These are phyloP conservation scores for Philhelius pedissequus DNA, from an alignment of 2,888 invertebrate species.

Conservation along the genomic window DNA sequence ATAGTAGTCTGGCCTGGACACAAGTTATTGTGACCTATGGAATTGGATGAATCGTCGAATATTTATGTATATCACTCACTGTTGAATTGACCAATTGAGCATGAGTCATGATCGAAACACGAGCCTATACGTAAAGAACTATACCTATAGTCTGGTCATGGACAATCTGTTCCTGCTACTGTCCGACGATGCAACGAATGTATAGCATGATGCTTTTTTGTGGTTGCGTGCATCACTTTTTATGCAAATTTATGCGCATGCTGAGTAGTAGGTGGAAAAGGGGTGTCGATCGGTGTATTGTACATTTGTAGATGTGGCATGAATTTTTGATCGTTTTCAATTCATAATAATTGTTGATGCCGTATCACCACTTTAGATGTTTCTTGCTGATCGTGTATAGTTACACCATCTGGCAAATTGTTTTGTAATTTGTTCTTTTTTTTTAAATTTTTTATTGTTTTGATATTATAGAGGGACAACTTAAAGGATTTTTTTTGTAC, in stretches of 20 bases:
- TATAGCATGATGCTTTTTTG: constrained; percentile 38
- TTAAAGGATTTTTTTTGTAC: not conserved
- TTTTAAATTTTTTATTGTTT: constrained; percentile 10
- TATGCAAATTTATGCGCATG: constrained; percentile 67
- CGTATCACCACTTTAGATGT: constrained; percentile 65
- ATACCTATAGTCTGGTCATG: not conserved
- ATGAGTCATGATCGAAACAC: constrained; percentile 46
- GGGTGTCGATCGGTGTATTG: constrained; percentile 43
- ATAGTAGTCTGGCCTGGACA: not conserved
- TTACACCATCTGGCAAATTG: constrained; percentile 60
- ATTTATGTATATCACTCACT: not conserved
- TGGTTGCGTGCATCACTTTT: constrained; percentile 61
- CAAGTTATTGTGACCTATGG: constrained; percentile 11
- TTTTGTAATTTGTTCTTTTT: constrained; percentile 52
- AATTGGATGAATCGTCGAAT: constrained; percentile 16
- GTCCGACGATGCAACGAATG: not conserved
- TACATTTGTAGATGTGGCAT: constrained; percentile 13
- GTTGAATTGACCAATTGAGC: constrained; percentile 56
- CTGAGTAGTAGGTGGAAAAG: constrained; percentile 57
- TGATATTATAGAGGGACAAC: not conserved
- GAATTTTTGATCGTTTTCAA: constrained; percentile 65
- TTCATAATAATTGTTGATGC: constrained; percentile 61
- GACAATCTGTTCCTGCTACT: constrained; percentile 47
- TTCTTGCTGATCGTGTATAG: constrained; percentile 29
- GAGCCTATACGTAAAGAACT: not conserved